Evolutionary conservation across 2,113 vertebrate species (phyloP).

Genomic region (Chrysemys picta): DNA sequence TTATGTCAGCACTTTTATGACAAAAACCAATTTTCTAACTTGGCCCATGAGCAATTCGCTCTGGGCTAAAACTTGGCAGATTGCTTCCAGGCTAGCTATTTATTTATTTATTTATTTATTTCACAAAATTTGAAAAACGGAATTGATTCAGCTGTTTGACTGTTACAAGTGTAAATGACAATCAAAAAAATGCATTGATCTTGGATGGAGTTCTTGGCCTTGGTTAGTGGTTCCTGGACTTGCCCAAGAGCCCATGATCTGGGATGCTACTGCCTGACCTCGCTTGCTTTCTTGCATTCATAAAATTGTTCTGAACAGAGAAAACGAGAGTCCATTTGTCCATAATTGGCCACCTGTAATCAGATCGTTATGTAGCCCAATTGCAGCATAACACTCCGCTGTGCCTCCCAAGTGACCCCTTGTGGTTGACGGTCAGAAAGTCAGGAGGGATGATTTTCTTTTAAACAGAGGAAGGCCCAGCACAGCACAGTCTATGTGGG

Average conservation of each 20-base stretch:
- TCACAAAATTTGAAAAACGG: background rate
- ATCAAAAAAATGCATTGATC: background rate
- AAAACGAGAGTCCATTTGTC: background rate
- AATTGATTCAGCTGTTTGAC: background rate
- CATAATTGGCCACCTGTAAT: background rate
- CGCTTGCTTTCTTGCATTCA: background rate
- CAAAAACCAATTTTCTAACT: constrained; percentile 42
- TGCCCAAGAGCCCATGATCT: background rate
- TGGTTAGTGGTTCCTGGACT: background rate
- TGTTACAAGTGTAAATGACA: background rate
- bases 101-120: background rate
- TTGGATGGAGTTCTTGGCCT: background rate
- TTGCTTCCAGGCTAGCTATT: fast-evolving
- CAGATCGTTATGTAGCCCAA: background rate
- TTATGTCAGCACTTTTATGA: constrained; percentile 25
- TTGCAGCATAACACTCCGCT: background rate
- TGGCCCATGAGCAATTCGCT: constrained; percentile 20
- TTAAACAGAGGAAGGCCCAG: background rate
- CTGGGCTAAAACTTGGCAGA: background rate
- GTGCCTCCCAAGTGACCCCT: background rate
- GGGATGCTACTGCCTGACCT: background rate
- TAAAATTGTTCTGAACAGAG: background rate
- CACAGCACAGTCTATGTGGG: background rate
- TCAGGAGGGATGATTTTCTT: background rate
- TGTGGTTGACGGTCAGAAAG: background rate